Evolutionary conservation across 2,888 invertebrate genomes (phyloP).

Genomic region (Pediacus dermestoides): DNA sequence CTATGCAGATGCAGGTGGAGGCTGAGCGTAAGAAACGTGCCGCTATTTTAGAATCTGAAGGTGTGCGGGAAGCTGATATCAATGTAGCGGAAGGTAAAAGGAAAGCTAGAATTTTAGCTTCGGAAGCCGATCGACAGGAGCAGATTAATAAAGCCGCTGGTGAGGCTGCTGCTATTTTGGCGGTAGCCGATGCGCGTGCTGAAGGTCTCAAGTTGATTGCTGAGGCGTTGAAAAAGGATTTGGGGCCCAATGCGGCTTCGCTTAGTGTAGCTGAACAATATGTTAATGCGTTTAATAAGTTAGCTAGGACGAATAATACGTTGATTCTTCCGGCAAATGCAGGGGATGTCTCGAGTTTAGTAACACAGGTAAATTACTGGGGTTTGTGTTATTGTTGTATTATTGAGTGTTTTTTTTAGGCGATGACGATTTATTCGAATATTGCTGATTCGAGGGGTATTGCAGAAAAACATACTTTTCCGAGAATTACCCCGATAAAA

Average conservation of each 20-base stretch:
- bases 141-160: conserved; percentile 91
- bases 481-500: not conserved
- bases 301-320: conserved; percentile 93
- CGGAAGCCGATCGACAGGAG: conserved; percentile 91
- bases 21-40: conserved; percentile 96
- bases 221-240: conserved; percentile 53
- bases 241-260: conserved; percentile 87
- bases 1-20: conserved; percentile 99
- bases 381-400: conserved; percentile 11
- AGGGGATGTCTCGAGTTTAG: conserved; percentile 73
- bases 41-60: conserved; percentile 95
- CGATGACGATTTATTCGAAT: conserved; percentile 61
- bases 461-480: conserved; percentile 10
- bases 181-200: conserved; percentile 89
- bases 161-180: conserved; percentile 86
- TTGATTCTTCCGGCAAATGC: conserved; percentile 90
- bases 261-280: conserved; percentile 94
- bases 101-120: conserved; percentile 84
- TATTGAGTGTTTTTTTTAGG: conserved; percentile 48
- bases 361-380: conserved; percentile 64
- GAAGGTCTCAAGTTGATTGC: conserved; percentile 77
- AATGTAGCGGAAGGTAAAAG: conserved; percentile 98
- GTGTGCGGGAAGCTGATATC: conserved; percentile 85
- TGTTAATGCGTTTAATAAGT: conserved; percentile 85
- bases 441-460: conserved; percentile 46